Percentiles rank a stretch among this genome's conserved stretches.
Evolutionary conservation across 2,797 vertebrate genomes (phyloP).

Genomic region (Chelmon rostratus): DNA sequence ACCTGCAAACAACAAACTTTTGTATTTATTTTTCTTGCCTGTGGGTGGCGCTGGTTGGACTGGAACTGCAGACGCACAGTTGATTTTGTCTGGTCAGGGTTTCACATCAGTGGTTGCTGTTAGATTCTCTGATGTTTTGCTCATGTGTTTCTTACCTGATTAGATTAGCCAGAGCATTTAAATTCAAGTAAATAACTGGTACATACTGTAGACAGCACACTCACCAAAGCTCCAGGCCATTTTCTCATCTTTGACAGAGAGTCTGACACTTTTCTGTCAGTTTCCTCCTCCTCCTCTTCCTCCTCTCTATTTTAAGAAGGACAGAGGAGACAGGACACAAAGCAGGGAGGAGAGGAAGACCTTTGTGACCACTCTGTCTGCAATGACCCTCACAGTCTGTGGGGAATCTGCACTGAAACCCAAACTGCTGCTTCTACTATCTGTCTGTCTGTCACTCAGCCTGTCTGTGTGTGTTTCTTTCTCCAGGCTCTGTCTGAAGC

Average conservation of each 20-base stretch:
- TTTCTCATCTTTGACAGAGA: slow-evolving; percentile 3
- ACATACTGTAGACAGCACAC: not conserved
- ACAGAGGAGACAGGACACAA: not conserved
- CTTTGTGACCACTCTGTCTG: slow-evolving; percentile 21
- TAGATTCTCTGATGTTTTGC: not conserved
- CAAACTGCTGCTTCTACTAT: slow-evolving; percentile 39
- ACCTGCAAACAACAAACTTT: not conserved
- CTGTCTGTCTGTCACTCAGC: slow-evolving; percentile 4
- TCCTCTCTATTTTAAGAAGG: slow-evolving; percentile 4
- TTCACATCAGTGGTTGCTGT: not conserved
- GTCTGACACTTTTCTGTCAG: slow-evolving; percentile 1
- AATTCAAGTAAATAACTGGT: not conserved
- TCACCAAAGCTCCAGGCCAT: not conserved
- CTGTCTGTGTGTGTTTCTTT: slow-evolving; percentile 6
- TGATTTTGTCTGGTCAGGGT: not conserved
- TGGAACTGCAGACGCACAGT: not conserved
- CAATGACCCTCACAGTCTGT: slow-evolving; percentile 41
- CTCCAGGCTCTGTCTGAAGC: slow-evolving; percentile 22
- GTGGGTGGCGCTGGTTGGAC: not conserved
- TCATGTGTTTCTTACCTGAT: not conserved
- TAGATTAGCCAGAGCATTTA: not conserved
- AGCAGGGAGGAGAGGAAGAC: not conserved
- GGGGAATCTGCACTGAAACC: slow-evolving; percentile 27
- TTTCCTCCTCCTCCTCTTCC: not conserved
- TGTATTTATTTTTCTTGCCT: not conserved